These are phyloP conservation scores for Orestias chungarensis DNA, from an alignment of 2,797 vertebrate species.

Conservation along the genomic window DNA sequence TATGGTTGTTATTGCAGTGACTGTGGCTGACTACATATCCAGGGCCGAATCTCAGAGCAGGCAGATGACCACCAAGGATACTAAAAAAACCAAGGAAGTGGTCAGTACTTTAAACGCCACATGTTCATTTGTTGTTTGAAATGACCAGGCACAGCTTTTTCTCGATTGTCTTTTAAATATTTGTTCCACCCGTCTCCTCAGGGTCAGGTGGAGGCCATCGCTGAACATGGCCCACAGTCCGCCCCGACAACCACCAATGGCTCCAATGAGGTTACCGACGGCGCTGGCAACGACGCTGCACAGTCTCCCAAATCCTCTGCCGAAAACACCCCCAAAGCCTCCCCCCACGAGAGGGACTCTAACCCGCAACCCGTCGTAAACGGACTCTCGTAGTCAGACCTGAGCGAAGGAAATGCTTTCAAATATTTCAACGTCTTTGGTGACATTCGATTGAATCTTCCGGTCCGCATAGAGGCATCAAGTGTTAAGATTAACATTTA, in stretches of 20 bases:
- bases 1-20: conserved; percentile 79
- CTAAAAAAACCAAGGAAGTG: conserved; percentile 93
- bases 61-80: conserved; percentile 86
- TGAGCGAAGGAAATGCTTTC: conserved; percentile 56
- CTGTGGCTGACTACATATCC: conserved; percentile 99
- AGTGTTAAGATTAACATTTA: conserved; percentile 41
- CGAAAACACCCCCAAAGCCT: conserved; percentile 80
- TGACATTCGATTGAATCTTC: conserved; percentile 43
- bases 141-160: neutral
- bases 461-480: conserved; percentile 38
- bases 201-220: conserved; percentile 84
- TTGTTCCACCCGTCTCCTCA: conserved; percentile 30
- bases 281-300: conserved; percentile 44
- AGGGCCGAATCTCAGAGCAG: conserved; percentile 98
- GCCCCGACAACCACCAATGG: conserved; percentile 85
- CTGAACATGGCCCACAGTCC: conserved; percentile 83
- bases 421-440: conserved; percentile 65
- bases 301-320: conserved; percentile 77
- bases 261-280: conserved; percentile 67
- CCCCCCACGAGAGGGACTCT: conserved; percentile 80
- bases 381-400: conserved; percentile 89
- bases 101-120: conserved; percentile 74
- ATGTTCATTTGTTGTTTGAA: neutral
- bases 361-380: conserved; percentile 88
- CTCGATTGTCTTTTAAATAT: neutral